Percentiles rank a stretch among this genome's conserved stretches.
These are phyloP conservation scores for Aphelenchoides bicaudatus DNA, from an alignment of 2,888 invertebrate genomes.

Conservation along the genomic window DNA sequence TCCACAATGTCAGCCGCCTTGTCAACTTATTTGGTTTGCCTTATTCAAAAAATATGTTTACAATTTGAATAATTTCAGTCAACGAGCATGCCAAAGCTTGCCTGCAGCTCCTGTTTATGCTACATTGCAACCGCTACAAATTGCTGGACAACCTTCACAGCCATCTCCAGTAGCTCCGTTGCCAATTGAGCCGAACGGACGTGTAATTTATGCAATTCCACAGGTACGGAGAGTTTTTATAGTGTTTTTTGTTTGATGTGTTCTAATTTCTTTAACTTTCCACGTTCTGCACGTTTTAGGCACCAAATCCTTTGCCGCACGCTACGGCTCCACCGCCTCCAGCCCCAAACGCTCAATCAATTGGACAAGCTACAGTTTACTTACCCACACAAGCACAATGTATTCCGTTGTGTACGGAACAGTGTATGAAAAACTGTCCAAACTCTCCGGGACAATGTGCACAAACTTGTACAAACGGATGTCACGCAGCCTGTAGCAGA, in stretches of 20 bases:
- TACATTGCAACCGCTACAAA: neutral
- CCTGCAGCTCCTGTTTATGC: neutral
- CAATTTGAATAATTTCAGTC: neutral
- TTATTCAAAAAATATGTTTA: neutral
- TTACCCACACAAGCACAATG: no score
- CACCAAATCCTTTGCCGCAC: no score
- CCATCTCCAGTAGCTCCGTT: neutral
- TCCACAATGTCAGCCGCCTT: conserved; percentile 9
- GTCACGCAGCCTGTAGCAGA: conserved; percentile 7
- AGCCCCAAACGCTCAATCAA: conserved; percentile 3
- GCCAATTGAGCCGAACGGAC: neutral
- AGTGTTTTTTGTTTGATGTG: no score
- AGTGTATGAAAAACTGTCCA: conserved; percentile 13
- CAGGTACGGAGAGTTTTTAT: no score
- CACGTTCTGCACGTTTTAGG: no score
- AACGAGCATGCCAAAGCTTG: conserved; percentile 12
- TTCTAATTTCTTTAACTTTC: no score
- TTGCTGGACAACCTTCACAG: no score
- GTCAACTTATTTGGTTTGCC: conserved; percentile 12
- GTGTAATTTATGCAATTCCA: conserved; percentile 5
- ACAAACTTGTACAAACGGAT: conserved; percentile 16
- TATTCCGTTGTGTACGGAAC: conserved; percentile 16
- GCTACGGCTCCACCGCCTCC: conserved; percentile 1
- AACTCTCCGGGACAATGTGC: conserved; percentile 4
- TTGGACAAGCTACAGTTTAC: no score